A percentile compares a stretch with the other conserved stretches of the same genome.
Evolutionary conservation across 2,113 vertebrate genomes (phyloP).

Genomic region (Megatriorchis doriae): DNA sequence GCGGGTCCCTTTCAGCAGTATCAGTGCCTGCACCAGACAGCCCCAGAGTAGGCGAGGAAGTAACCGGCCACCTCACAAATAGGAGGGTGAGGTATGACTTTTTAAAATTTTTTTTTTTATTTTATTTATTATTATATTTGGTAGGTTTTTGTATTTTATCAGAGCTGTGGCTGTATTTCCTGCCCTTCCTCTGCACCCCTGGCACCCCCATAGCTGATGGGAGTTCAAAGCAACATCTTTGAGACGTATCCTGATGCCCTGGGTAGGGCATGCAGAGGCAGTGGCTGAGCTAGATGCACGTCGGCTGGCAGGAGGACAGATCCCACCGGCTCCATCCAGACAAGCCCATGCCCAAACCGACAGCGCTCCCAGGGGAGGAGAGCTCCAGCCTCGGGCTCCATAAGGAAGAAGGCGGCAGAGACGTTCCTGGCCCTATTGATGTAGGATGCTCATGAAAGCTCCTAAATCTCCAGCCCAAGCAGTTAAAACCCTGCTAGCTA

Average conservation of each 20-base stretch:
- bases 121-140: neutral
- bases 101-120: neutral
- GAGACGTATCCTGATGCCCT: neutral
- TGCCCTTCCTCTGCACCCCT: neutral
- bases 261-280: neutral
- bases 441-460: neutral
- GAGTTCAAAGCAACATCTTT: too few relatives aligned
- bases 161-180: too few relatives aligned
- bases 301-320: neutral
- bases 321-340: neutral
- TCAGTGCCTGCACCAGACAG: accelerated
- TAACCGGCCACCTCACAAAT: neutral
- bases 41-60: neutral
- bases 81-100: accelerated
- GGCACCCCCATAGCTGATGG: neutral
- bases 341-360: neutral
- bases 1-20: accelerated
- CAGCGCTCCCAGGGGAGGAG: accelerated
- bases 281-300: neutral
- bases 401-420: neutral
- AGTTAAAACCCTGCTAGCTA: neutral
- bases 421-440: accelerated
- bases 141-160: accelerated
- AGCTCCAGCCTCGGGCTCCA: neutral
- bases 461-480: neutral